These are phyloP conservation scores for Colostygia pectinataria DNA, from an alignment of 2,888 invertebrate genomes.

Conservation along the genomic window DNA sequence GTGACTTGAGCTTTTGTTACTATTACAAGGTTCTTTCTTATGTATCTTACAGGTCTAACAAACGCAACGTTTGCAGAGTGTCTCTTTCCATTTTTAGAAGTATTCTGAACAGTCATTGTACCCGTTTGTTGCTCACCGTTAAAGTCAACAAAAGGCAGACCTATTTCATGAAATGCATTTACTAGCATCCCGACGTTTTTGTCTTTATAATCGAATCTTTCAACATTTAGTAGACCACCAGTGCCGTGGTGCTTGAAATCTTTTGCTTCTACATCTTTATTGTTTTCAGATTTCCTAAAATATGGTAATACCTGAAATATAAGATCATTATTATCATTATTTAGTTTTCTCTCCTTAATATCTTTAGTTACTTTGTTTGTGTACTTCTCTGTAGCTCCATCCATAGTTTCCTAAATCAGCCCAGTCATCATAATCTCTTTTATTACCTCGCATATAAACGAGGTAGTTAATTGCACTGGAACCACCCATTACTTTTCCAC, in stretches of 20 bases:
- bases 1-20: constrained; percentile 78
- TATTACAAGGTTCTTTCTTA: constrained; percentile 73
- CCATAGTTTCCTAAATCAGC: constrained; percentile 83
- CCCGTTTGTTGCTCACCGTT: constrained; percentile 83
- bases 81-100: constrained; percentile 81
- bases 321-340: background rate
- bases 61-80: constrained; percentile 85
- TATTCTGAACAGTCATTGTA: constrained; percentile 84
- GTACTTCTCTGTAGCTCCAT: constrained; percentile 83
- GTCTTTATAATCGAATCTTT: constrained; percentile 84
- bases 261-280: constrained; percentile 72
- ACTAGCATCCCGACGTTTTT: constrained; percentile 77
- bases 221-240: constrained; percentile 84
- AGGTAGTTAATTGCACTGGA: constrained; percentile 86
- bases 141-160: constrained; percentile 81
- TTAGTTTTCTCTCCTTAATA: background rate
- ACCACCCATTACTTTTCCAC: constrained; percentile 87
- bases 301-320: constrained; percentile 82
- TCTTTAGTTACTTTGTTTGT: constrained; percentile 7
- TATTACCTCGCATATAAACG: constrained; percentile 85
- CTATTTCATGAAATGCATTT: constrained; percentile 83
- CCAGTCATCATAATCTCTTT: constrained; percentile 86
- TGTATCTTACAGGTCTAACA: constrained; percentile 83
- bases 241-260: constrained; percentile 80
- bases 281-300: constrained; percentile 85